These are phyloP conservation scores for Drosophila leonis DNA, from an alignment of 2,888 invertebrate species.

Conservation along the genomic window DNA sequence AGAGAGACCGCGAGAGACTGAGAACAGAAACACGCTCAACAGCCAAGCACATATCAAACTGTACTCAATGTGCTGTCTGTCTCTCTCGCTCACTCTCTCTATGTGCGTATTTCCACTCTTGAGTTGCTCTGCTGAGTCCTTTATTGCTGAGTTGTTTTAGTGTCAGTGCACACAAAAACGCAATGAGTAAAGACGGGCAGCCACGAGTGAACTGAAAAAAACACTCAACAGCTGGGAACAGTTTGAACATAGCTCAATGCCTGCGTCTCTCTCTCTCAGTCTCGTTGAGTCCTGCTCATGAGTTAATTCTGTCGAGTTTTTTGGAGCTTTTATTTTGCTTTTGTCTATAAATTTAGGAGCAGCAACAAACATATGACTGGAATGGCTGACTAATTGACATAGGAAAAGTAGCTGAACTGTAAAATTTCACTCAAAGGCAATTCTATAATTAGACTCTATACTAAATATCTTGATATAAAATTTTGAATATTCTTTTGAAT, in stretches of 20 bases:
- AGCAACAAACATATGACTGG: conserved; percentile 27
- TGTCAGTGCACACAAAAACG: conserved; percentile 4
- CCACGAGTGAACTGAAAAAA: not conserved
- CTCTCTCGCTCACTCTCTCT: not conserved
- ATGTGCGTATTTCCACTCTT: not conserved
- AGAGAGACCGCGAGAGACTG: not conserved
- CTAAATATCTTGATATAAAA: not conserved
- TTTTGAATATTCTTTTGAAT: not conserved
- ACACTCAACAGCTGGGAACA: conserved; percentile 24
- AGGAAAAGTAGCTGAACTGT: conserved; percentile 23
- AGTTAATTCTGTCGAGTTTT: conserved; percentile 24
- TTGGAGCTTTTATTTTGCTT: conserved; percentile 18
- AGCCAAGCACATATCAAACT: conserved; percentile 24
- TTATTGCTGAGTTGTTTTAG: conserved; percentile 25
- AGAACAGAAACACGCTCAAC: conserved; percentile 12
- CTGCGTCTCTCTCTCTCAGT: not conserved
- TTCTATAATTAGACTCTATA: conserved; percentile 6
- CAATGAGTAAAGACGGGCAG: not conserved
- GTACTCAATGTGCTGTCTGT: conserved; percentile 3
- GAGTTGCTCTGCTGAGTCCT: conserved; percentile 34
- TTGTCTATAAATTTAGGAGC: conserved; percentile 12
- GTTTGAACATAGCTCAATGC: conserved; percentile 13
- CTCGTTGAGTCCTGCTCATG: conserved; percentile 12
- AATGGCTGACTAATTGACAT: conserved; percentile 58
- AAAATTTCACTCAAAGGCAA: not conserved